Conservation (phyloP, 2,113 vertebrate genomes). For the Steatornis caripensis region DNA sequence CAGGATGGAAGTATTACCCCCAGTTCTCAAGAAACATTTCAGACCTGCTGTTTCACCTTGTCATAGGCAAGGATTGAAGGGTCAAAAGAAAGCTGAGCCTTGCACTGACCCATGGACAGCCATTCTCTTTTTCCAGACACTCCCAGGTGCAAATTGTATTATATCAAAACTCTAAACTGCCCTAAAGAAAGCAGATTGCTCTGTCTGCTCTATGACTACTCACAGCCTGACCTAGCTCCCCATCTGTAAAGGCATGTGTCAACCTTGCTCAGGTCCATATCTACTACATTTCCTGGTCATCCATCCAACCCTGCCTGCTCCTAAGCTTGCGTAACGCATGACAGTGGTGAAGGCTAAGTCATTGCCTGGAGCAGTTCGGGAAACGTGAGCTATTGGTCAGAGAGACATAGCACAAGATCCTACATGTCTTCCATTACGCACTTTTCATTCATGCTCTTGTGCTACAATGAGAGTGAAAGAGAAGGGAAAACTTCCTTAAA, state of each 20-base stretch:
- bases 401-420: background rate
- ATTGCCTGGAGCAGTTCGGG: background rate
- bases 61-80: background rate
- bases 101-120: background rate
- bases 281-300: background rate
- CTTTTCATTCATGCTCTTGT: background rate
- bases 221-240: background rate
- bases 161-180: background rate
- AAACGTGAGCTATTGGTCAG: background rate
- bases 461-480: background rate
- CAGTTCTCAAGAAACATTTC: background rate
- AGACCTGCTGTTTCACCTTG: background rate
- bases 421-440: background rate
- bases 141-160: background rate
- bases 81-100: background rate
- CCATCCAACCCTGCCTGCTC: background rate
- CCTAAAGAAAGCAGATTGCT: background rate
- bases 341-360: background rate
- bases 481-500: background rate
- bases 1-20: background rate
- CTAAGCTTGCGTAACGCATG: background rate
- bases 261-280: background rate
- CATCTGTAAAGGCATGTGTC: background rate
- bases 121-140: background rate
- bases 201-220: background rate